Evolutionary conservation across 1,140 invertebrate genomes (phyloP).

Genomic region (Lucilia cuprina): DNA sequence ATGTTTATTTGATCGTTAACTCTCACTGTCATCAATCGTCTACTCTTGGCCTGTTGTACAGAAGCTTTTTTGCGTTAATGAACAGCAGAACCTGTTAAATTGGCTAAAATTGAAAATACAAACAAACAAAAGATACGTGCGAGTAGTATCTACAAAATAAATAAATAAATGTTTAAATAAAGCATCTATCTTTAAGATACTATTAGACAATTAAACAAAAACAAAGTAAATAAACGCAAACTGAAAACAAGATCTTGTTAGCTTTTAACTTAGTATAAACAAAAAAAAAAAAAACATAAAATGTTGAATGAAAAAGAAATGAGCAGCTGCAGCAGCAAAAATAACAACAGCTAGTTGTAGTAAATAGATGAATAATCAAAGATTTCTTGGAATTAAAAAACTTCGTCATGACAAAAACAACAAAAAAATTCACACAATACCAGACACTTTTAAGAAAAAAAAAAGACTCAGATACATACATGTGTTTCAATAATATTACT

Average conservation of each 20-base stretch:
- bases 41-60: not conserved
- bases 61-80: not conserved
- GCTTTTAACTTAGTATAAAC: not conserved
- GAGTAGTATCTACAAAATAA: too few species aligned
- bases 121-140: not conserved
- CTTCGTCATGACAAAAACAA: conserved; percentile 14
- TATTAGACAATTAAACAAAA: not conserved
- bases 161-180: not conserved
- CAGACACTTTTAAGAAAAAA: not conserved
- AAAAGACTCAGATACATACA: not conserved
- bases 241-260: conserved; percentile 6
- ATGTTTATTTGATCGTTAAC: not conserved
- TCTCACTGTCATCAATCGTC: not conserved
- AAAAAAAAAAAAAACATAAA: too few species aligned
- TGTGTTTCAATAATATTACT: too few species aligned
- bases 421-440: not conserved
- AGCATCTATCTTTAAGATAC: not conserved
- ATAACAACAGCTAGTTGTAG: not conserved
- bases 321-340: not conserved
- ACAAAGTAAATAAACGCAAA: not conserved
- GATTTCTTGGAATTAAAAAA: conserved; percentile 26
- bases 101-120: not conserved
- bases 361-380: conserved; percentile 22
- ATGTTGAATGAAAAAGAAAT: not conserved
- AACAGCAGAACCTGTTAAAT: not conserved